Base-by-base conservation (phyloP, 2,888 invertebrate genomes). In the Pardosa pseudoannulata region DNA sequence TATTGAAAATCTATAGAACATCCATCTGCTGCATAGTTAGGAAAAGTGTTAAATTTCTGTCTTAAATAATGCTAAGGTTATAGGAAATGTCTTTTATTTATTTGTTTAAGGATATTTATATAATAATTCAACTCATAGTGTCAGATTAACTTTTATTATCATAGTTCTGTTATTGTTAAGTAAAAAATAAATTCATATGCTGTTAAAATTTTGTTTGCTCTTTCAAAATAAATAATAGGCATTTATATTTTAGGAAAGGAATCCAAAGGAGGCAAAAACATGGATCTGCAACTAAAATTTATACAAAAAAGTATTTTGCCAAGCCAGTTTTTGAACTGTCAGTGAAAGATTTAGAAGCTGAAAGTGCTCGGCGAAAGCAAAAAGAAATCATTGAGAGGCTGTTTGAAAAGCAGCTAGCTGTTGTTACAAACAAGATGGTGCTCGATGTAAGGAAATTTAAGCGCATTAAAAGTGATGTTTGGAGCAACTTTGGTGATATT, bases 361-460 rank as follows among this genome's bases (percentile, higher is more conserved):
- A 87, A 36, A 79, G 74, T 76, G 87, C 87, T 13, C 75, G 87
- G 6, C 39, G 87, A 7, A 87, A 80, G 23, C 87, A 87, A 36
- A 87, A 87, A 36, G 87, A 87, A 56, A 76, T 80, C 0, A 76
- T 87, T 16, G 87, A 87, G 68, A 87, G 62, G 16, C 67, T 87
- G 0, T 87, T 87, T 72, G 87, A 87, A 39, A 80, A 67, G 31
- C 80, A 80, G 32, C 50, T 87, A 7, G 87, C 87, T 27, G 80
- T 87, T 6, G 87, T 87, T 13, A 87, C 80, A 3, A 75, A 87
- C n/a, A 87, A 87, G 39, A 87, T 87, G 80, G 74, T 87, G 5
- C 70, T 89, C 70, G 88, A 89, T 50, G 87, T 73, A 11, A 46
- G 81, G 11, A 86, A 88, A 23, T 80, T 88, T 28, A 88, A 87